Evolutionary conservation across 2,888 invertebrate species (phyloP).

Genomic region (Doris montereyensis): DNA sequence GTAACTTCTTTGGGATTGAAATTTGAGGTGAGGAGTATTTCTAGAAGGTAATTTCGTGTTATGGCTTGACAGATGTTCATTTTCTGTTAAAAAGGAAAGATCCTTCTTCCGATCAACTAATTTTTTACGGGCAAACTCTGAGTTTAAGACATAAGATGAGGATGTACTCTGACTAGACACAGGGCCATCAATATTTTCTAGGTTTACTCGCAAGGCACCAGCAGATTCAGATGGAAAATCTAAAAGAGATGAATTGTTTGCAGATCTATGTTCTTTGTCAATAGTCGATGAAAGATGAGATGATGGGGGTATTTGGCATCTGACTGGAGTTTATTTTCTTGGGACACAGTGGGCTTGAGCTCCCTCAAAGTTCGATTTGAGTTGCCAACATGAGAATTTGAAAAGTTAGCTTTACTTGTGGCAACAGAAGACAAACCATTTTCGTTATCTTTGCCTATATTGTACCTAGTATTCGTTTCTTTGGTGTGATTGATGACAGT

Average conservation of each 20-base stretch:
- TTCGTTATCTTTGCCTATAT: too few relatives aligned
- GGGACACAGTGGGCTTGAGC: not conserved
- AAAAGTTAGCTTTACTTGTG: not conserved
- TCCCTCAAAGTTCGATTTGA: not conserved
- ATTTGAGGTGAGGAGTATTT: too few relatives aligned
- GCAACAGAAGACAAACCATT: not conserved
- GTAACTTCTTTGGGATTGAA: too few relatives aligned
- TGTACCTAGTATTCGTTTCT: not conserved
- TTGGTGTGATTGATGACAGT: not conserved
- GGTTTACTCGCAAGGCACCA: not conserved
- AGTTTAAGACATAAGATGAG: not conserved
- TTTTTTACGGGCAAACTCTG: not conserved
- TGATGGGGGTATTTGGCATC: not conserved
- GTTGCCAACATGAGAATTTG: not conserved
- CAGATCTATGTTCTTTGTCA: slow-evolving; percentile 10
- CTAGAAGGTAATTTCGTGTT: too few relatives aligned
- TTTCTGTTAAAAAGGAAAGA: too few relatives aligned
- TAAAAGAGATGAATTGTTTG: too few relatives aligned
- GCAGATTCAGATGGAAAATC: not conserved
- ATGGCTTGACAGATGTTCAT: too few relatives aligned
- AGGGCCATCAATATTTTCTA: not conserved
- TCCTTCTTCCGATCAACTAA: too few relatives aligned
- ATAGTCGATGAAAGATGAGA: slow-evolving; percentile 18
- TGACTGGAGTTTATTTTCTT: not conserved
- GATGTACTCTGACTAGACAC: not conserved